Percentiles rank a stretch among this genome's conserved stretches.
These are phyloP conservation scores for Leptopilina clavipes DNA, from an alignment of 1,140 invertebrate genomes.

Conservation along the genomic window DNA sequence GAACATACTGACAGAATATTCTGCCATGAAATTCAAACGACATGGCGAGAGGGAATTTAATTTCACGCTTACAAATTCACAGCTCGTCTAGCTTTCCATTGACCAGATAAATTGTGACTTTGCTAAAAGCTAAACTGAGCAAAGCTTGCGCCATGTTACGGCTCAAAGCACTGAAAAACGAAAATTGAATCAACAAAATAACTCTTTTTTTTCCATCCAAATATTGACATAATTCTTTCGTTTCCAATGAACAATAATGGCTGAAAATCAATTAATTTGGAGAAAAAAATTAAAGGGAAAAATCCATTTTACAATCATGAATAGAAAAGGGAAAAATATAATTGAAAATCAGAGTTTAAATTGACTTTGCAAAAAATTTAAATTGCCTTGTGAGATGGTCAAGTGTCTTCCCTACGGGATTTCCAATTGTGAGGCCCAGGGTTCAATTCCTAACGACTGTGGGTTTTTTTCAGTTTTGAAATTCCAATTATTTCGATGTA, in stretches of 20 bases:
- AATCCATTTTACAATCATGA: no score
- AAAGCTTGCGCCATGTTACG: background rate
- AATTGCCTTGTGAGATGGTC: no score
- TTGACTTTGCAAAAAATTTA: no score
- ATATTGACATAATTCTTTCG: background rate
- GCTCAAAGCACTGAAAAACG: constrained; percentile 1
- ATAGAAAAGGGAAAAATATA: no score
- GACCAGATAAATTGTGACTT: constrained; percentile 21
- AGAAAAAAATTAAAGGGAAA: no score
- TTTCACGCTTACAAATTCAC: constrained; percentile 26
- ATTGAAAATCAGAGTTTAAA: no score
- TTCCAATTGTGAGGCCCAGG: no score
- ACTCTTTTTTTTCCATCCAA: background rate
- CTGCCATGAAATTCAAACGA: constrained; percentile 29
- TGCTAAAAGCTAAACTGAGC: constrained; percentile 17
- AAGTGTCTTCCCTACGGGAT: no score
- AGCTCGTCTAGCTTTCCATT: constrained; percentile 29
- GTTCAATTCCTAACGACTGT: no score
- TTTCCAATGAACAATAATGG: constrained; percentile 16
- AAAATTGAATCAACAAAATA: constrained; percentile 20
- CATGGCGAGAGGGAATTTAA: constrained; percentile 24
- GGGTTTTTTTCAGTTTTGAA: no score
- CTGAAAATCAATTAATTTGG: background rate
- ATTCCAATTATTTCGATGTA: no score
- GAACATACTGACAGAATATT: constrained; percentile 19